These are phyloP conservation scores for Bucco capensis DNA, from an alignment of 2,113 vertebrate genomes.

Conservation along the genomic window DNA sequence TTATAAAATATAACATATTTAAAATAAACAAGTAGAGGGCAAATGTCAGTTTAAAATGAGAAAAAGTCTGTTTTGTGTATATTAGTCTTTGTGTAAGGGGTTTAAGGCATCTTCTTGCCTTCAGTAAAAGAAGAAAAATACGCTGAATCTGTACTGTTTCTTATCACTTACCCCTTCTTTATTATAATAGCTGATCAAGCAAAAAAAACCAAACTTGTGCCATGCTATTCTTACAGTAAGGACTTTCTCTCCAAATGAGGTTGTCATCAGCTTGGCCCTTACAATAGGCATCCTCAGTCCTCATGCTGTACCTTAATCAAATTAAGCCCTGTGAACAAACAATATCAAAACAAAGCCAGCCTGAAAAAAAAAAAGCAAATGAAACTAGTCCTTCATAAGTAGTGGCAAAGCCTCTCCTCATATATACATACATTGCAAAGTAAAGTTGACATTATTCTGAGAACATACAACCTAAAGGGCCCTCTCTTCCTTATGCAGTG, in stretches of 20 bases:
- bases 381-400: not conserved
- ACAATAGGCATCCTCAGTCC: not conserved
- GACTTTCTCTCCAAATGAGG: not conserved
- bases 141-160: not conserved
- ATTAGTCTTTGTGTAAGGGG: not conserved
- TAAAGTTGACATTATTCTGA: not conserved
- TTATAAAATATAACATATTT: constrained; percentile 43
- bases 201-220: not conserved
- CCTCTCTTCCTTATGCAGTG: not conserved
- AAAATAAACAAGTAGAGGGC: constrained; percentile 39
- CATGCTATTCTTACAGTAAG: not conserved
- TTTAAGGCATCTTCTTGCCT: not conserved
- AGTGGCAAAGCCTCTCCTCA: not conserved
- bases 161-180: not conserved
- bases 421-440: not conserved
- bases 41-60: constrained; percentile 18
- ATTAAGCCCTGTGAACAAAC: not conserved
- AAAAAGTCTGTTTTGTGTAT: not conserved
- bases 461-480: not conserved
- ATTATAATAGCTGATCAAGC: not conserved
- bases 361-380: no score
- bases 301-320: not conserved
- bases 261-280: not conserved
- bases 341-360: not conserved
- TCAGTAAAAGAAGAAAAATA: not conserved